Conservation (phyloP, 2,888 invertebrate genomes). For the Cheilosia variabilis region DNA sequence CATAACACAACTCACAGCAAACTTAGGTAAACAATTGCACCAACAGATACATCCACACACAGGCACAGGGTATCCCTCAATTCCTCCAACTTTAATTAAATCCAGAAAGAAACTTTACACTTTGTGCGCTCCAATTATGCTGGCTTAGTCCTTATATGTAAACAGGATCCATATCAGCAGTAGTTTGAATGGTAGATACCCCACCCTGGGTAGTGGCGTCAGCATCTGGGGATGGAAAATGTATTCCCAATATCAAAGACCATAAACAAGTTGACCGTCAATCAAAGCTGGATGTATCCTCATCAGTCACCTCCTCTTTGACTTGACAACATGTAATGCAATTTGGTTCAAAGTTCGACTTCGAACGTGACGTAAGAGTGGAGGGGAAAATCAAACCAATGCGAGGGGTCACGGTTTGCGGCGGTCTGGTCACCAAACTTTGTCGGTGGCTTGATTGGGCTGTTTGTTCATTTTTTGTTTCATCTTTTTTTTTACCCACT, state of each 20-base stretch:
- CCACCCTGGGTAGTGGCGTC: neutral
- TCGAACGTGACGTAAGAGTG: neutral
- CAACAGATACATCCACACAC: neutral
- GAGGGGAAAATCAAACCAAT: neutral
- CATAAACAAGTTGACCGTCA: neutral
- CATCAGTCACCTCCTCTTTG: neutral
- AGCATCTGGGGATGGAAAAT: neutral
- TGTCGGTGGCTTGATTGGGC: neutral
- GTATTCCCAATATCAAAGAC: neutral
- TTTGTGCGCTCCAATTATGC: neutral
- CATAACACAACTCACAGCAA: neutral
- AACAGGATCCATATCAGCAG: neutral
- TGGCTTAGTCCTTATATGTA: neutral
- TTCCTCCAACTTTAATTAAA: neutral
- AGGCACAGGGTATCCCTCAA: neutral
- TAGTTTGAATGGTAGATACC: neutral
- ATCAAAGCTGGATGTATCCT: constrained; percentile 1
- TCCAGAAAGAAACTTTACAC: neutral
- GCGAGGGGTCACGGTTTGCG: neutral
- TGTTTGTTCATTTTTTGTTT: neutral
- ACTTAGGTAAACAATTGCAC: neutral
- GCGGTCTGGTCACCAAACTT: neutral
- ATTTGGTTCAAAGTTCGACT: constrained; percentile 1
- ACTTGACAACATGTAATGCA: neutral
- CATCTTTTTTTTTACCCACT: neutral